Evolutionary conservation across 2,797 vertebrate species (phyloP).

Genomic region (Picus viridis): DNA sequence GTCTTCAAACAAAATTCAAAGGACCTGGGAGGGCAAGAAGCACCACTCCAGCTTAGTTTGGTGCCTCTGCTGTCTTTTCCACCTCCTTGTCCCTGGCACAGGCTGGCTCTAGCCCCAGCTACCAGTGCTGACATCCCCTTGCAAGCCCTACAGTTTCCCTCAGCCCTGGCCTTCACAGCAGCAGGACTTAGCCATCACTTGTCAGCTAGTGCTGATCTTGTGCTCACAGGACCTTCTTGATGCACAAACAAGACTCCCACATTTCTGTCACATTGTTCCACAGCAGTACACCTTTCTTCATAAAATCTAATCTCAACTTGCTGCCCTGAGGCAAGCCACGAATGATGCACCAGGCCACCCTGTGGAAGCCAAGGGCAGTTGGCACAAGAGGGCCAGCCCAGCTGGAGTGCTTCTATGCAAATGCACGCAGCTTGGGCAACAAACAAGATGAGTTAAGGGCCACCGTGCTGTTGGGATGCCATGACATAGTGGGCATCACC

Average conservation of each 20-base stretch:
- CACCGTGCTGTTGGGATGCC: too few species aligned
- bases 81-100: not conserved
- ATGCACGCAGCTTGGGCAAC: too few species aligned
- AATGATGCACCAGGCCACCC: too few species aligned
- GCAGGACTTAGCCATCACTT: rapidly evolving
- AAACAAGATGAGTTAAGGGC: too few species aligned
- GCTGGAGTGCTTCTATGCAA: too few species aligned
- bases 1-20: not conserved
- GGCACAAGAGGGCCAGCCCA: too few species aligned
- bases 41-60: not conserved
- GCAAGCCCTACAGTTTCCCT: not conserved
- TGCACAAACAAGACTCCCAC: not conserved
- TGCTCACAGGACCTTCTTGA: rapidly evolving
- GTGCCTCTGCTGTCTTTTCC: not conserved
- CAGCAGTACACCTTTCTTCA: not conserved
- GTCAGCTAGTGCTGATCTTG: not conserved
- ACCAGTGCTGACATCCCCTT: not conserved
- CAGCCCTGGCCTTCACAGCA: not conserved
- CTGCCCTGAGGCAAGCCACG: too few species aligned
- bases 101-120: not conserved
- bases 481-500: too few species aligned
- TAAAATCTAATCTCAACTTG: not conserved
- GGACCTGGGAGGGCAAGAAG: not conserved
- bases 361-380: too few species aligned
- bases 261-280: not conserved